Conservation (phyloP, 2,888 invertebrate species). For the Drosophila emarginata region DNA sequence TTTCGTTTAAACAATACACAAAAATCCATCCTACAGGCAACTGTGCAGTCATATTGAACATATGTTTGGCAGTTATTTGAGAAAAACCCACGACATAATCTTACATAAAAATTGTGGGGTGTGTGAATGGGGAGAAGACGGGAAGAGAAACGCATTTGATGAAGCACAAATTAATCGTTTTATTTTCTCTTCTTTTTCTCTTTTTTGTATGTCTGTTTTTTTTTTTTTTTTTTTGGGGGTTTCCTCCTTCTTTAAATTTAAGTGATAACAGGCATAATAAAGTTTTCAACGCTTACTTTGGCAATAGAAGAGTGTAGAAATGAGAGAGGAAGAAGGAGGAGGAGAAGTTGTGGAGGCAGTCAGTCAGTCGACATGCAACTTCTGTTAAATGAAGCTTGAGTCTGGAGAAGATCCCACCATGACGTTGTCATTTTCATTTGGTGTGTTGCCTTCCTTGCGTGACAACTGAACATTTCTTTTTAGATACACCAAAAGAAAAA, state of each 20-base stretch:
- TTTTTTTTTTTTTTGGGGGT: conserved; percentile 23
- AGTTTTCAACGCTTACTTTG: conserved; percentile 64
- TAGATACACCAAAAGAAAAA: conserved; percentile 19
- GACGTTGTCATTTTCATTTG: conserved; percentile 54
- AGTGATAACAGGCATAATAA: conserved; percentile 62
- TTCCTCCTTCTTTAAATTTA: conserved; percentile 4
- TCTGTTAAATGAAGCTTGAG: conserved; percentile 19
- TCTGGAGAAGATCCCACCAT: conserved; percentile 24
- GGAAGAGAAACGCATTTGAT: conserved; percentile 28
- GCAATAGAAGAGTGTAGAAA: conserved; percentile 5
- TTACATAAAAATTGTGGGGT: not conserved
- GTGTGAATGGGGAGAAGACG: not conserved
- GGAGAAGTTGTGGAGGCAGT: not conserved
- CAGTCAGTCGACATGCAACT: conserved; percentile 42
- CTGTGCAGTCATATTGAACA: conserved; percentile 5
- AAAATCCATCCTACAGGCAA: conserved; percentile 44
- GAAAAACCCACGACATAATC: conserved; percentile 17
- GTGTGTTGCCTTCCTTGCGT: conserved; percentile 40
- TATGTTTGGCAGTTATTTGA: conserved; percentile 22
- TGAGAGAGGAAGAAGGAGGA: not conserved
- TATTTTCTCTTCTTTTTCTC: conserved; percentile 10
- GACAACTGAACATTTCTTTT: conserved; percentile 46
- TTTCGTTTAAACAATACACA: conserved; percentile 8
- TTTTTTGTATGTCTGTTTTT: conserved; percentile 13
- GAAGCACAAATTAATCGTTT: conserved; percentile 51